A percentile compares a stretch with the other conserved stretches of the same genome.
phyloP scores from a whole-genome alignment of 2,797 vertebrate species.

The Hydrolagus colliei region DNA sequence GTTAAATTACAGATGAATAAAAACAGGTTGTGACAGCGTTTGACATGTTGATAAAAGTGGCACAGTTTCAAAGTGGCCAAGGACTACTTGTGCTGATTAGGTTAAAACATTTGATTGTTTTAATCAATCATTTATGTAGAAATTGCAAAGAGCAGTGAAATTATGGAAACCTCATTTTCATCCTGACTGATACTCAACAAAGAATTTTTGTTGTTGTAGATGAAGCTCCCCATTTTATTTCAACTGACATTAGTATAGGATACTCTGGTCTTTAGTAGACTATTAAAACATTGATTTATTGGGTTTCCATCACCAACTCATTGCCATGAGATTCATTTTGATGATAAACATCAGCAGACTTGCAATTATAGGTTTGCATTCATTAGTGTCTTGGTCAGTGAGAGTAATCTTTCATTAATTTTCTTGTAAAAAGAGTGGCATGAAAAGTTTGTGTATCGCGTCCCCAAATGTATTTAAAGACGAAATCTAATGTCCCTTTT shows the following conservation, averaged over 20 bases:
- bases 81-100: neutral
- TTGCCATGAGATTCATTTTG: slow-evolving; percentile 19
- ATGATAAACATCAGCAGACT: neutral
- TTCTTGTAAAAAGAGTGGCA: neutral
- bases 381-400: neutral
- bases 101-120: neutral
- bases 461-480: neutral
- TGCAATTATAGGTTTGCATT: neutral
- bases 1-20: neutral
- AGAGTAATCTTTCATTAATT: slow-evolving; percentile 5
- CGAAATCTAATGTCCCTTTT: neutral
- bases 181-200: neutral
- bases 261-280: neutral
- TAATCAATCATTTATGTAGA: neutral
- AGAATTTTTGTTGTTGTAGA: neutral
- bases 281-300: slow-evolving; percentile 28
- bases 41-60: too few relatives aligned
- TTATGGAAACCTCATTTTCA: neutral
- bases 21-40: too few relatives aligned
- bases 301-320: slow-evolving; percentile 7
- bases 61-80: neutral
- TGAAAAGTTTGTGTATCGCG: neutral
- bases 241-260: neutral
- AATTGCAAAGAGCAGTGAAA: neutral
- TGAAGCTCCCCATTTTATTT: neutral